A percentile compares a stretch with the other conserved stretches of the same genome.
These are phyloP conservation scores for Equus quagga DNA, from an alignment of 2,113 vertebrate species.

Conservation along the genomic window DNA sequence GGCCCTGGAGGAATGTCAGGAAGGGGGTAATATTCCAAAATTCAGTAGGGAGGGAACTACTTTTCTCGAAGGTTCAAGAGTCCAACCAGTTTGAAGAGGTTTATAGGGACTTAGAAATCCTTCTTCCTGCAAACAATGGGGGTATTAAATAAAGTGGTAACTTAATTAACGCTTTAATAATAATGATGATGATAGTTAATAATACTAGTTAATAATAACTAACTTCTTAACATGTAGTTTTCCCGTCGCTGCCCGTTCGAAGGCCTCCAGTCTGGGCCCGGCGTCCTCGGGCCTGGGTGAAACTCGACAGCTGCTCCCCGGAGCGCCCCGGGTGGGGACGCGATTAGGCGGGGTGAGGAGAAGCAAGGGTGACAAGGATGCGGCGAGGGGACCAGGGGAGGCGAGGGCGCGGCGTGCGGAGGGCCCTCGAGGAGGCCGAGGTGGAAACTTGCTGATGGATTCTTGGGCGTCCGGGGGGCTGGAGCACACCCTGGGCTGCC, in stretches of 20 bases:
- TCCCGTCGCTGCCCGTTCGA: slow-evolving; percentile 91
- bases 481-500: neutral
- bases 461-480: neutral
- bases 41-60: neutral
- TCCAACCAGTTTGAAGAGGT: slow-evolving; percentile 81
- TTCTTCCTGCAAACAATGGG: slow-evolving; percentile 89
- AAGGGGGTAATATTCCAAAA: neutral
- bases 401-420: too few relatives aligned
- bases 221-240: slow-evolving; percentile 79
- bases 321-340: slow-evolving; percentile 84
- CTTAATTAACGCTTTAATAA: slow-evolving; percentile 88
- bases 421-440: accelerated
- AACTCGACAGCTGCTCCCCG: slow-evolving; percentile 92
- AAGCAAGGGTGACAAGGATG: neutral
- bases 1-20: too few relatives aligned
- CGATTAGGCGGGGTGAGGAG: slow-evolving; percentile 87
- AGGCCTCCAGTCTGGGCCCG: slow-evolving; percentile 90
- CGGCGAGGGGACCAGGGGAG: neutral
- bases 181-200: neutral
- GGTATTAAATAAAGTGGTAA: slow-evolving; percentile 96
- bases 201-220: neutral
- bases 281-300: slow-evolving; percentile 91
- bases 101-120: slow-evolving; percentile 89
- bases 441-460: neutral
- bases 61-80: slow-evolving; percentile 48